Evolutionary conservation across 2,113 vertebrate genomes (phyloP), one percentile per base, ranked within the genome.

Genomic region (Chrysochloris asiatica): DNA sequence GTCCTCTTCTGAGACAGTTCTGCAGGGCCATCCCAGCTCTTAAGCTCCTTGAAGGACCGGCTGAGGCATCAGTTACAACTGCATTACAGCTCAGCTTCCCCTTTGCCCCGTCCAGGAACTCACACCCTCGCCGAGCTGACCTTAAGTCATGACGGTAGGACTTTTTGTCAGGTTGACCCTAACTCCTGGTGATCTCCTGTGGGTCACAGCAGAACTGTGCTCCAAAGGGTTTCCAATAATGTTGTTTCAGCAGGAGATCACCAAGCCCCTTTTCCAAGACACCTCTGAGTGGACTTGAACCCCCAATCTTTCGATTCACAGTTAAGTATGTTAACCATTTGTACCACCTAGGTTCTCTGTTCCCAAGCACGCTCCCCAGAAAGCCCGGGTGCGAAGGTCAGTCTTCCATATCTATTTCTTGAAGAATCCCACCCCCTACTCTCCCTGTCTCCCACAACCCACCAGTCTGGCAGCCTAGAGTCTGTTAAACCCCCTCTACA

Each of bases 81-180:
- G 0, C 3, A 12, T 12, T 33, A 5, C 6, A 14, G 33, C 22
- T 86, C 36, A 21, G 8, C 59, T 48, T 88, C 33, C 38, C 33
- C 28, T 26, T 50, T 54, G 43, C 22, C 16, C 83, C 47, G 0
- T 30, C 36, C 4, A 6, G 9, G 4, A 13, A 9, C 19, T 43
- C n/a, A n/a, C n/a, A n/a, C 47, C 8, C 14, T 0, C 43, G 45
- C 1, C 0, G 22, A 16, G 19, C 6, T 61, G 59, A 63, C 6
- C 56, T 19, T 61, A 26, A 61, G 21, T 59, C 56, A 7, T 7
- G 56, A 17, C 5, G 14, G 19, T 4, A 54, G 52, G 52, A 14
- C 12, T 54, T 54, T 11, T 17, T 14, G 52, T 54, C 52, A 54
- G 4, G 19, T 59, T 59, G 56, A 59, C 22, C 22, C 59, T 30